Base-by-base conservation (phyloP, 2,888 invertebrate genomes). In the Drosophila kambysellisi region DNA sequence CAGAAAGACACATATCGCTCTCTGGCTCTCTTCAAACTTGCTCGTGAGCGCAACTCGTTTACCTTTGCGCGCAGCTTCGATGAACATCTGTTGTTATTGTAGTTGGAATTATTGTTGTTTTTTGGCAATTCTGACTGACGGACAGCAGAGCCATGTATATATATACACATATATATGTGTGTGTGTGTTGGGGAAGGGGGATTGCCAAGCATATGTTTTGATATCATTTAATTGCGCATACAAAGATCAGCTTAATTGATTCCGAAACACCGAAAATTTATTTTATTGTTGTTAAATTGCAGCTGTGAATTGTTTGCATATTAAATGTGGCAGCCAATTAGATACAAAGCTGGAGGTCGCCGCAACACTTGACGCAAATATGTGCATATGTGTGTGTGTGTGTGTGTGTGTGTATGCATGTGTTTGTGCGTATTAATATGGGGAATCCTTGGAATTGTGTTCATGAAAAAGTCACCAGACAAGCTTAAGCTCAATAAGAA, bases 81-180 rank as follows among this genome's bases (percentile, higher is more conserved):
- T 25, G 46, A 84, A 78, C 88, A 87, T 85, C 88, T 88, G 88
- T 86, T 88, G 79, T 62, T 82, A 66, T 81, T 85, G 73, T 82
- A 73, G 57, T 69, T 71, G 67, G 50, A 51, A 54, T 62, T 76
- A 56, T 84, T 76, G 78, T 76, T 81, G 74, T 74, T 84, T 81
- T 81, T 74, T 74, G 81, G 82, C 79, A 79, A 82, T 64, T 83
- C 69, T 81, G 67, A 73, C 81, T 81, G 70, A 69, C 81, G 72
- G 70, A 69, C 78, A 81, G 64, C 64, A 68, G 56, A 68, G 67
- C 66, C 68, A 80, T 82, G 82, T 79, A 85, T 83, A 66, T 70
- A 25, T 63, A 25, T 0, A 29, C 3, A 8, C n/a, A 12, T 17
- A 2, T 29, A 0, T 15, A 0, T 52, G 57, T 60, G 11, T 17